A percentile compares a stretch with the other conserved stretches of the same genome.
phyloP scores from a whole-genome alignment of 2,888 invertebrate species.

The Antheraea assamensis region DNA sequence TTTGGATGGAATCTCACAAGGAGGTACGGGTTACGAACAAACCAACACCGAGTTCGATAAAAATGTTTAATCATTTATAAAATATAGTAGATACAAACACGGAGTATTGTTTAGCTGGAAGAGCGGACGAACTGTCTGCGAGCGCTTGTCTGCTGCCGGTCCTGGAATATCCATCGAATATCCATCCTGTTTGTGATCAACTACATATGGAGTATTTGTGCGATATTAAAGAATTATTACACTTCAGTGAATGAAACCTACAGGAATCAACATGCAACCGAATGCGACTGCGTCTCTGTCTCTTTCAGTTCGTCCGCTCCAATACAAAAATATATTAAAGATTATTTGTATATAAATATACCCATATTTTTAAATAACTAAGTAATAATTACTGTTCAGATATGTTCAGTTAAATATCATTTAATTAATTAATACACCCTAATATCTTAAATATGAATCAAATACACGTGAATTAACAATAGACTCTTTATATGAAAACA shows the following conservation, averaged over 20 bases:
- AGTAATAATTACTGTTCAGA: slow-evolving; percentile 7
- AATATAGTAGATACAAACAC: slow-evolving; percentile 35
- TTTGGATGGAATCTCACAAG: too few relatives aligned
- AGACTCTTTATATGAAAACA: slow-evolving; percentile 10
- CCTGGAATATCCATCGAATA: neutral
- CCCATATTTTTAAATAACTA: slow-evolving; percentile 20
- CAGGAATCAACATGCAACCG: neutral
- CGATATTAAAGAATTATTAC: neutral
- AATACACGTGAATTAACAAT: slow-evolving; percentile 5
- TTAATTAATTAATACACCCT: neutral
- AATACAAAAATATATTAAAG: slow-evolving; percentile 20
- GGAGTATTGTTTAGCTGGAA: slow-evolving; percentile 7
- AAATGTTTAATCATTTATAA: slow-evolving; percentile 34
- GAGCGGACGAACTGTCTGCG: slow-evolving; percentile 13
- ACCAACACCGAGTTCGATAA: slow-evolving; percentile 27
- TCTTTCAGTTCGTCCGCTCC: slow-evolving; percentile 10
- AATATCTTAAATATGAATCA: slow-evolving; percentile 5
- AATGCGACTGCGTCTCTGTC: neutral
- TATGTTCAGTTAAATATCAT: slow-evolving; percentile 11
- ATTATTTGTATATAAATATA: slow-evolving; percentile 19
- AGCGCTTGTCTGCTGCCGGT: neutral
- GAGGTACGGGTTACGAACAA: slow-evolving; percentile 20
- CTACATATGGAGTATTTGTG: too few relatives aligned
- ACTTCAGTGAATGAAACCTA: neutral
- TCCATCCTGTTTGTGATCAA: neutral